phyloP scores from a whole-genome alignment of 2,797 vertebrate species.

The Fistularia commersonii region DNA sequence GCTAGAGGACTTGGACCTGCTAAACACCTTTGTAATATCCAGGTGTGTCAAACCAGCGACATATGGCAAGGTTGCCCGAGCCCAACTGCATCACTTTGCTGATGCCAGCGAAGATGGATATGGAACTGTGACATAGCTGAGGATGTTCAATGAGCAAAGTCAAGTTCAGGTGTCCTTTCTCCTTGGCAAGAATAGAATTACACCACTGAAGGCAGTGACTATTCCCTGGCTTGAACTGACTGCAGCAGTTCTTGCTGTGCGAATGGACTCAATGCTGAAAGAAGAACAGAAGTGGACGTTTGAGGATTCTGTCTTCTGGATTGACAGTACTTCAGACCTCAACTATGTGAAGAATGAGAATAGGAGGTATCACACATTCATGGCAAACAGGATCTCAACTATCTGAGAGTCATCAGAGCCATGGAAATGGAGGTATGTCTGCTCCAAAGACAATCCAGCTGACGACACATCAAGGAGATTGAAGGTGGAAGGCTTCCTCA shows the following conservation, averaged over 20 bases:
- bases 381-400: neutral
- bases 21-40: too few species aligned
- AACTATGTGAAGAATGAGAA: too few species aligned
- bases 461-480: neutral
- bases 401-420: neutral
- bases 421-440: neutral
- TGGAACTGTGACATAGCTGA: too few species aligned
- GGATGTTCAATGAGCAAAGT: too few species aligned
- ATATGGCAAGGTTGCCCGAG: too few species aligned
- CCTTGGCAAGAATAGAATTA: slow-evolving; percentile 15
- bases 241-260: neutral
- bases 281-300: neutral
- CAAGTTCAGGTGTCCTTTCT: too few species aligned
- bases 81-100: too few species aligned
- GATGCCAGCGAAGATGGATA: too few species aligned
- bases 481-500: neutral
- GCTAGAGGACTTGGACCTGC: too few species aligned
- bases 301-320: neutral
- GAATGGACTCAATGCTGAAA: slow-evolving; percentile 1
- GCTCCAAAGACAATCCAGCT: slow-evolving; percentile 3
- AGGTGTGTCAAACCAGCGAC: too few species aligned
- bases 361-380: too few species aligned
- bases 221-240: slow-evolving; percentile 13
- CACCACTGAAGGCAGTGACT: slow-evolving; percentile 4
- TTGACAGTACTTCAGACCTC: too few species aligned